Conservation (phyloP, 2,113 vertebrate species). For the Mirza zaza region DNA sequence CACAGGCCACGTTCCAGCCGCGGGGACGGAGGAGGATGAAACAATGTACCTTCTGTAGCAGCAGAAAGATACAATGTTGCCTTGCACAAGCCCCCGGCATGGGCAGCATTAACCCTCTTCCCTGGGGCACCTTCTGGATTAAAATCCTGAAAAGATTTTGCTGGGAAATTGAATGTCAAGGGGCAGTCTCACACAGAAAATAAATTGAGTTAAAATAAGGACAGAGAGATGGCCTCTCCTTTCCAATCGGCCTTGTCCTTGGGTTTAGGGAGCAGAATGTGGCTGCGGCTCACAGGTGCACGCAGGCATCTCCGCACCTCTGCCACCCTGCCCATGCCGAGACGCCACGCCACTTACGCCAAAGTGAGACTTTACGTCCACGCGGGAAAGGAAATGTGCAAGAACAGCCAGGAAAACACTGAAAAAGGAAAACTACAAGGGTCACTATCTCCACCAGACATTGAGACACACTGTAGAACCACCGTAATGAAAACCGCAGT, state of each 20-base stretch:
- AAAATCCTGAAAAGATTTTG: not conserved
- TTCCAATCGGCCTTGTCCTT: rapidly evolving
- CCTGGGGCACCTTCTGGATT: too few species aligned
- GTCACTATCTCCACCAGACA: rapidly evolving
- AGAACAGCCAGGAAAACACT: not conserved
- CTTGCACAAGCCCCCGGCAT: rapidly evolving
- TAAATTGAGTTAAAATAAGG: not conserved
- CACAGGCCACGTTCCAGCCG: not conserved
- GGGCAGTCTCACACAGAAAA: not conserved
- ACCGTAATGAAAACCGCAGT: rapidly evolving
- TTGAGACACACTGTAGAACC: not conserved
- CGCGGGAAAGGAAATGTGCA: rapidly evolving
- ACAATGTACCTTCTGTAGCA: not conserved
- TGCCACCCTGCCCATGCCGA: rapidly evolving
- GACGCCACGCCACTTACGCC: rapidly evolving
- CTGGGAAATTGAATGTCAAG: not conserved
- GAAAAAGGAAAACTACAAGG: not conserved
- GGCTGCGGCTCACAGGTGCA: rapidly evolving
- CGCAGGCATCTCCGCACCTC: not conserved
- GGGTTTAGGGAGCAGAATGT: rapidly evolving
- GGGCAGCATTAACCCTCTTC: rapidly evolving
- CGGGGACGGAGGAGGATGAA: not conserved
- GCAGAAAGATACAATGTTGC: rapidly evolving
- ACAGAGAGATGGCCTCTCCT: not conserved
- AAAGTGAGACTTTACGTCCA: not conserved